A percentile compares a stretch with the other conserved stretches of the same genome.
Conservation (phyloP, 1,140 invertebrate species). For the Reticulitermes speratus region DNA sequence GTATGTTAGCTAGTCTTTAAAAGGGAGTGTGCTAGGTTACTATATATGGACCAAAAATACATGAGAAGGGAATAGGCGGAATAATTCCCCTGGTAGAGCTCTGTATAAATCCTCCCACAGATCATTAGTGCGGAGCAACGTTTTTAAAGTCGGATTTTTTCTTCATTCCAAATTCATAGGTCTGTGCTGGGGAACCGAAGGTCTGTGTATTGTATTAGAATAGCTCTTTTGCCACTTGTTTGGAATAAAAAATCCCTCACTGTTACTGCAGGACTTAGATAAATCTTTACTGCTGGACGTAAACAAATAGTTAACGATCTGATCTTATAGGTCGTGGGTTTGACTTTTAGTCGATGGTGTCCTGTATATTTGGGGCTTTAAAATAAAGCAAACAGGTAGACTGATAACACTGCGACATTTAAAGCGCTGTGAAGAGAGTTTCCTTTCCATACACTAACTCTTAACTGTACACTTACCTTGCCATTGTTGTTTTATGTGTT, state of each 20-base stretch:
- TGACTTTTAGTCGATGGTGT: neutral
- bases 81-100: neutral
- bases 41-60: neutral
- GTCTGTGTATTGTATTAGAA: slow-evolving; percentile 17
- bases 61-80: neutral
- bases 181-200: neutral
- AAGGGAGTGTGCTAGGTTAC: neutral
- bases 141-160: neutral
- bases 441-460: too few relatives aligned
- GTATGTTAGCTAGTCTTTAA: neutral
- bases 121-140: neutral
- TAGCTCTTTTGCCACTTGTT: neutral
- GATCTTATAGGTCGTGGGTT: neutral
- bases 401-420: too few relatives aligned
- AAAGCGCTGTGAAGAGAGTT: too few relatives aligned
- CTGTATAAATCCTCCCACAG: neutral
- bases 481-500: too few relatives aligned
- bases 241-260: neutral
- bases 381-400: neutral
- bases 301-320: neutral
- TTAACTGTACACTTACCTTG: too few relatives aligned
- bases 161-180: neutral
- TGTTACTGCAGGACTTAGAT: neutral
- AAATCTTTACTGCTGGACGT: neutral
- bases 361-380: neutral